Conservation (phyloP, 2,797 vertebrate genomes). For the Sandelia bainsii region DNA sequence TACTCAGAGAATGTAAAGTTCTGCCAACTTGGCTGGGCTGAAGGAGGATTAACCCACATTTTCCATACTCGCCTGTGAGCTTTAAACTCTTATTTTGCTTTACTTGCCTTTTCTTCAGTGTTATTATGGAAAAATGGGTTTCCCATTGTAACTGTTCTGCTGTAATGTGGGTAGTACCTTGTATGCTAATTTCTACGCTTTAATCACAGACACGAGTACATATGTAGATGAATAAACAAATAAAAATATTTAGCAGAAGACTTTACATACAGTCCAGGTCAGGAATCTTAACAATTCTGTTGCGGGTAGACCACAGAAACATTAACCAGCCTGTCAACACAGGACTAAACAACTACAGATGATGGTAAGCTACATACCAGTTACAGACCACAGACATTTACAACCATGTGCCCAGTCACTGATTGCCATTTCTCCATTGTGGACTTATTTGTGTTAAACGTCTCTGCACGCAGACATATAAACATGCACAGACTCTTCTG, state of each 20-base stretch:
- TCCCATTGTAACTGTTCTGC: conserved; percentile 37
- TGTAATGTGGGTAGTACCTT: conserved; percentile 18
- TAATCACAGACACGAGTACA: conserved; percentile 45
- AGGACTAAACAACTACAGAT: conserved; percentile 7
- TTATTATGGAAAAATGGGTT: conserved; percentile 64
- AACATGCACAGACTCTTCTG: neutral
- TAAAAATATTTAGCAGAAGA: conserved; percentile 26
- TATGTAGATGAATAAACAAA: conserved; percentile 35
- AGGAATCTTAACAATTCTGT: conserved; percentile 27
- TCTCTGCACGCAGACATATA: conserved; percentile 6
- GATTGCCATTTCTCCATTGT: conserved; percentile 21
- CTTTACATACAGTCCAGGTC: neutral
- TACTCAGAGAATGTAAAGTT: conserved; percentile 69
- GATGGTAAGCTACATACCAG: conserved; percentile 1
- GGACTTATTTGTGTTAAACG: conserved; percentile 2
- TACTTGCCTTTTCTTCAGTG: conserved; percentile 67
- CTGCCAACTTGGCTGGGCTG: conserved; percentile 79
- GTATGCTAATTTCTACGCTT: conserved; percentile 33
- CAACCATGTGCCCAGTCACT: conserved; percentile 21
- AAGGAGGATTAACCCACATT: conserved; percentile 81
- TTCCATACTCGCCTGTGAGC: conserved; percentile 76
- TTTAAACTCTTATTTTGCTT: conserved; percentile 70
- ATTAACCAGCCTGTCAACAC: conserved; percentile 16
- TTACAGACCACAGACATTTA: conserved; percentile 50
- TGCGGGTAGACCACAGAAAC: conserved; percentile 21